phyloP scores from a whole-genome alignment of 2,888 invertebrate species.

The Limenitis camilla region DNA sequence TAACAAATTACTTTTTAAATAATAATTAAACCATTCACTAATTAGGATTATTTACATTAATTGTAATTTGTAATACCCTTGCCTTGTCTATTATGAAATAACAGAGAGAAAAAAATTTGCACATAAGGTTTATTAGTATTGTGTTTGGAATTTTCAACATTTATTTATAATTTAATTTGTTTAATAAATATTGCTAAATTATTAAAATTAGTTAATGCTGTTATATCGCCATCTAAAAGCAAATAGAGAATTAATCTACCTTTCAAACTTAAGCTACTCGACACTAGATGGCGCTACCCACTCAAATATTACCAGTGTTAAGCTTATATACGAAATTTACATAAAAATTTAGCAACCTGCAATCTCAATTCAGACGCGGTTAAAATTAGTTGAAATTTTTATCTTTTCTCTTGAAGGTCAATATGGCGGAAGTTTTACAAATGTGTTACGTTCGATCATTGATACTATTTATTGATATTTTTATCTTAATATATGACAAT shows the following conservation, averaged over 20 bases:
- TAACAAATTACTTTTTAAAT: no score
- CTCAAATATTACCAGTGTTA: background rate
- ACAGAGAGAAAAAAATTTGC: no score
- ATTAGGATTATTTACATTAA: no score
- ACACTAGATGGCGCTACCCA: constrained; percentile 34
- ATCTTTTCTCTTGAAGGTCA: constrained; percentile 36
- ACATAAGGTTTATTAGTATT: no score
- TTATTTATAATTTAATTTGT: no score
- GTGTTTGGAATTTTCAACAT: no score
- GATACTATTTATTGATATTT: background rate
- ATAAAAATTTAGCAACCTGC: constrained; percentile 2
- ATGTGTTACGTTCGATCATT: background rate
- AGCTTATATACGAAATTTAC: background rate
- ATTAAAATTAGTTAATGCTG: background rate
- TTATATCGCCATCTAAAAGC: background rate
- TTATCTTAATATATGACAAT: no score
- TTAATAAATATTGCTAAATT: no score
- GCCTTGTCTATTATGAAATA: no score
- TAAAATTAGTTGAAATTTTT: constrained; percentile 21
- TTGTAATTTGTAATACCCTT: no score
- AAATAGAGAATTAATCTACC: background rate
- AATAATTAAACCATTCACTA: no score
- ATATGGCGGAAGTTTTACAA: constrained; percentile 27
- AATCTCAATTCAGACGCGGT: constrained; percentile 1
- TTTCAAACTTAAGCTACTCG: constrained; percentile 25